These are phyloP conservation scores for Ametastegia equiseti DNA, from an alignment of 2,888 invertebrate species.

Conservation along the genomic window DNA sequence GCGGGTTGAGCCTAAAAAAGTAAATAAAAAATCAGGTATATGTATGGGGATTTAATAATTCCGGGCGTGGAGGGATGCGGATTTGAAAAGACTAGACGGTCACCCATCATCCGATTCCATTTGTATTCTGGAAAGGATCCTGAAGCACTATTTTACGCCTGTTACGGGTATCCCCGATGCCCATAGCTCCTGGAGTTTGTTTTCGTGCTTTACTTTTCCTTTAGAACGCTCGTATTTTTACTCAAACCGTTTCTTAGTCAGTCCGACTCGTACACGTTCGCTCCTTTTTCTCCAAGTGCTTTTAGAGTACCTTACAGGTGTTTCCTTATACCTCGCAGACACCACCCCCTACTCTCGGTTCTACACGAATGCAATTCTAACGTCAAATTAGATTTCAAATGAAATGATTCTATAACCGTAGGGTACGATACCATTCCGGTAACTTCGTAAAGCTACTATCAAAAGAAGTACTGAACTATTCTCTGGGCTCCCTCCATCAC, in stretches of 20 bases:
- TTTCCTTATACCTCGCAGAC: neutral
- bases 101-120: conserved; percentile 11
- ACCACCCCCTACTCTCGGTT: neutral
- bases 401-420: neutral
- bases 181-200: conserved; percentile 20
- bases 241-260: conserved; percentile 20
- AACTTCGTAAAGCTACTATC: neutral
- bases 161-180: conserved; percentile 13
- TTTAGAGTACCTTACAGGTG: conserved; percentile 40
- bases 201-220: conserved; percentile 29
- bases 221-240: conserved; percentile 32
- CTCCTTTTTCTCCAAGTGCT: conserved; percentile 36
- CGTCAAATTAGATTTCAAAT: neutral
- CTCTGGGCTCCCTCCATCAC: neutral
- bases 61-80: neutral
- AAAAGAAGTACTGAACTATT: neutral
- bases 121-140: conserved; percentile 23
- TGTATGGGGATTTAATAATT: conserved; percentile 1
- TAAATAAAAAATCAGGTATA: neutral
- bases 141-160: conserved; percentile 30
- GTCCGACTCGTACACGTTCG: conserved; percentile 8
- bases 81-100: neutral
- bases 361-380: conserved; percentile 13
- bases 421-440: neutral
- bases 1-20: neutral